These are phyloP conservation scores for Varanus salvator DNA, from an alignment of 2,113 vertebrate species.

Conservation along the genomic window DNA sequence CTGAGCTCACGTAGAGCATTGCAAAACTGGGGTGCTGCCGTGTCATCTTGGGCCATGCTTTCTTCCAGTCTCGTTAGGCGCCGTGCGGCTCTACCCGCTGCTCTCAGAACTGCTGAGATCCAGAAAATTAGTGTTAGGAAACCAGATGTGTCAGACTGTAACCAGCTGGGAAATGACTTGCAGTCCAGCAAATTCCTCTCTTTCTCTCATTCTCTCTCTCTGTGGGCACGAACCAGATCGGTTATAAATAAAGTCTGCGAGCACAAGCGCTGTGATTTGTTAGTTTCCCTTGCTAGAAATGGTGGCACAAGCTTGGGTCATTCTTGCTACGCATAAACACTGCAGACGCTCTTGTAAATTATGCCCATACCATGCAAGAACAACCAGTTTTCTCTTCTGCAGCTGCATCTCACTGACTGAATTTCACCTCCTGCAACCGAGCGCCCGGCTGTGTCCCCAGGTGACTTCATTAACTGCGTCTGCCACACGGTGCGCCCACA, in stretches of 20 bases:
- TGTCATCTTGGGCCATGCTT: neutral
- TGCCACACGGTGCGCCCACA: neutral
- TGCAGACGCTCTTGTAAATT: neutral
- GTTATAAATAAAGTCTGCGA: neutral
- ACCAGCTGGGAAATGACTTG: too few species aligned
- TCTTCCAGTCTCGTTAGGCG: neutral
- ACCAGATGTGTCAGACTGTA: neutral
- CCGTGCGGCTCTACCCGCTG: neutral
- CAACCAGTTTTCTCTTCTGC: neutral
- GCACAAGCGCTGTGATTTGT: neutral
- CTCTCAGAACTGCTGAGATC: neutral
- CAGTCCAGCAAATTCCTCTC: too few species aligned
- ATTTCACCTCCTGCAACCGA: neutral
- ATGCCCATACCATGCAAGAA: neutral
- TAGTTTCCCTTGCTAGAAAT: neutral
- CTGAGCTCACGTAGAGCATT: too few species aligned
- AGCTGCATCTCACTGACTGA: neutral
- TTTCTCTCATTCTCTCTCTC: too few species aligned
- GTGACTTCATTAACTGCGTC: neutral
- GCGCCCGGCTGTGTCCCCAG: neutral
- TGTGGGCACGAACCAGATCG: too few species aligned
- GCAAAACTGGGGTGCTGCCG: neutral
- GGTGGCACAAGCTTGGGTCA: neutral
- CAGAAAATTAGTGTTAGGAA: neutral
- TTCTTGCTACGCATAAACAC: neutral